Evolutionary conservation across 92 coral and sea anemone species (phyloP).

Genomic region (Desmophyllum pertusum): DNA sequence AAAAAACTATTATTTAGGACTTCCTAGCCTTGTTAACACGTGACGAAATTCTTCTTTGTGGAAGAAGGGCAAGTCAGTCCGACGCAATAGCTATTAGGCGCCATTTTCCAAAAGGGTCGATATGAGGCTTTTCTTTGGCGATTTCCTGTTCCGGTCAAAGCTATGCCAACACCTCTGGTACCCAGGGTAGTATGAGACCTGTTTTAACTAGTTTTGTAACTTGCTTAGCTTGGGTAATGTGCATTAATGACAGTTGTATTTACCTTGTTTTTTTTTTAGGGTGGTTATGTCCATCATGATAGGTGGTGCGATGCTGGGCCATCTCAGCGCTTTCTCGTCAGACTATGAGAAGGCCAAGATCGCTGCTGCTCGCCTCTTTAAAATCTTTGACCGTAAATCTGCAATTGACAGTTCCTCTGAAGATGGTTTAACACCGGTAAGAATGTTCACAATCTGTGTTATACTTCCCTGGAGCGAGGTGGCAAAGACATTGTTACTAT

Average conservation of each 20-base stretch:
- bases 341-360: conserved; percentile 87
- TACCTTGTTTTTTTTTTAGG: conserved; percentile 37
- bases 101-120: too few relatives aligned
- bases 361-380: conserved; percentile 88
- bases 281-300: conserved; percentile 75
- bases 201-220: background rate
- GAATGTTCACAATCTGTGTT: conserved; percentile 1
- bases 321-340: conserved; percentile 78
- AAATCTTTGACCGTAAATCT: conserved; percentile 71
- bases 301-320: conserved; percentile 75
- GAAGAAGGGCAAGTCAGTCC: too few relatives aligned
- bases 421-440: conserved; percentile 79
- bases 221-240: background rate
- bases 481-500: too few relatives aligned
- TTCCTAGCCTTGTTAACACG: too few relatives aligned
- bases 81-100: too few relatives aligned
- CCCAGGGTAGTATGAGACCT: too few relatives aligned
- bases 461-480: background rate
- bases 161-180: too few relatives aligned
- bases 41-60: too few relatives aligned
- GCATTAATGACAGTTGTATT: background rate
- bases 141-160: too few relatives aligned
- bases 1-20: too few relatives aligned
- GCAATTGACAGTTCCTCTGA: conserved; percentile 84
- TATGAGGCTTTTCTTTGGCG: too few relatives aligned